Base-by-base conservation (phyloP, 2,888 invertebrate species). In the Drosophila basisetae region DNA sequence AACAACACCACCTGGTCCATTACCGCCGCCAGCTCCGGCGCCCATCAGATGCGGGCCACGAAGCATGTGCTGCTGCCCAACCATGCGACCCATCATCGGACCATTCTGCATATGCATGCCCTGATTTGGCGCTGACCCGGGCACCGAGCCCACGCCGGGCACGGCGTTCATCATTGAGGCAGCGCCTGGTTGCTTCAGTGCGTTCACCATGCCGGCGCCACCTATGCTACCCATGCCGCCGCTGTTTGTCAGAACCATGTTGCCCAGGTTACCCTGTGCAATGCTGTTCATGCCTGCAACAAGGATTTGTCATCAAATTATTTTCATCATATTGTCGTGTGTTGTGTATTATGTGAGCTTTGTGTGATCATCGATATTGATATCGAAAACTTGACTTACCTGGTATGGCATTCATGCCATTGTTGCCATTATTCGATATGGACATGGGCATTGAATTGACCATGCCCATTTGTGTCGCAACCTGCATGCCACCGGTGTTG, bases 231-330 rank as follows among this genome's bases (percentile, higher is more conserved):
- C 94, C 76, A 95, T 94, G 90, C 96, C 95, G 73, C 95, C 95
- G 91, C 95, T 96, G 91, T 96, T 97, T 31, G 97, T 96, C 94
- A 97, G 96, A 85, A 97, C 96, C 96, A 97, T 96, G 90, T 96
- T 96, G 55, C 95, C 94, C 63, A 94, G 93, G 78, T 95, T 95
- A 55, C 95, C 95, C 89, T 93, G 90, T 2, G 93, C 92, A 74
- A 93, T 93, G 92, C 95, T 96, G 88, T 95, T 96, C 95, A 96
- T 96, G 80, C 95, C 96, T 94, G 93, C 4, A 73, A 74, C 73
- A 49, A 33, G 22, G 22, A 47, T 47, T 22, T 47, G 2, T 25
- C 22, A 47, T 25, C 18, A 47, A 16, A 25, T 25, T 47, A 25
- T 25, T 47, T 47, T 22, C 10, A 35, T 35, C 13, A 47, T 22